phyloP scores from a whole-genome alignment of 2,888 invertebrate genomes.

The Hypolimnas misippus region DNA sequence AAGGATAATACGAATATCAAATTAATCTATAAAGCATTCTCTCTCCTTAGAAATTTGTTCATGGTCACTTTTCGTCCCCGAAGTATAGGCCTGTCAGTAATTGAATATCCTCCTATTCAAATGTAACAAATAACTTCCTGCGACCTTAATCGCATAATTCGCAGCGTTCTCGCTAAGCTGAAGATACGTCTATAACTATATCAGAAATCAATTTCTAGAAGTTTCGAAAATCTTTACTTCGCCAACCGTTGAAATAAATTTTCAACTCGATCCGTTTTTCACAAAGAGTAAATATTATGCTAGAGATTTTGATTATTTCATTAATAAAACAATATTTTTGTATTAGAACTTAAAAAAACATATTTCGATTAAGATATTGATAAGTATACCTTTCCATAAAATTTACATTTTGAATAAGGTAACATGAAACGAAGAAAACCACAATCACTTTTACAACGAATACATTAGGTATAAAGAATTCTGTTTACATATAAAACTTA shows the following conservation, averaged over 20 bases:
- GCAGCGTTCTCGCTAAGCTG: conserved; percentile 15
- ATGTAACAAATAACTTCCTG: conserved; percentile 42
- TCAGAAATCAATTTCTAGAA: neutral
- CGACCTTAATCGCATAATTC: conserved; percentile 26
- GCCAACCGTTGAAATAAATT: neutral
- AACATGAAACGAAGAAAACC: neutral
- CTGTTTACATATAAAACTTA: neutral
- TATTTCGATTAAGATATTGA: no score
- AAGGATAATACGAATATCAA: no score
- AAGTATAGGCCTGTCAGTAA: conserved; percentile 31
- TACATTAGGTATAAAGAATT: neutral
- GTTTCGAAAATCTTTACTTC: neutral
- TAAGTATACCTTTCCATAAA: no score
- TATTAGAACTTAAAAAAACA: no score
- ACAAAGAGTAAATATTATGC: no score
- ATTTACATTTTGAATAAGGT: no score
- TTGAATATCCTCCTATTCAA: conserved; percentile 39
- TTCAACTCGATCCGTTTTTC: no score
- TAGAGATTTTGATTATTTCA: no score
- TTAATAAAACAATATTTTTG: neutral
- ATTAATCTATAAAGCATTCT: no score
- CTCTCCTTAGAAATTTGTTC: conserved; percentile 10
- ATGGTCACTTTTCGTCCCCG: conserved; percentile 25
- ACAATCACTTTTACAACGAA: no score
- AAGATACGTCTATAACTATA: neutral